Conservation (phyloP, 2,797 vertebrate species). For the Streptopelia turtur region DNA sequence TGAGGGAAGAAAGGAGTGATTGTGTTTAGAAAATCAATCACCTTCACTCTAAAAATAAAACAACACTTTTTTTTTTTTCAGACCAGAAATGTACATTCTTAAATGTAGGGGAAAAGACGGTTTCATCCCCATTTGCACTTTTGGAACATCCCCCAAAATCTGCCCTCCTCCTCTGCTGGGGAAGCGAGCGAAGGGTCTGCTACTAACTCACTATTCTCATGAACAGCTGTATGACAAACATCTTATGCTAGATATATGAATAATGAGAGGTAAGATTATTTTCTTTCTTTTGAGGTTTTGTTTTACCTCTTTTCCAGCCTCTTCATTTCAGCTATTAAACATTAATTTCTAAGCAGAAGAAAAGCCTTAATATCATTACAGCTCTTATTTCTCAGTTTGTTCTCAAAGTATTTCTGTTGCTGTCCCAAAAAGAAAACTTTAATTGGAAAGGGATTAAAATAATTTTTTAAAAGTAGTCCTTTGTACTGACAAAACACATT, state of each 20-base stretch:
- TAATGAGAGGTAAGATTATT: neutral
- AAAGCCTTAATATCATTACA: neutral
- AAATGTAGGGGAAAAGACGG: neutral
- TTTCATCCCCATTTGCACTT: neutral
- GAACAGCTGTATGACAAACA: neutral
- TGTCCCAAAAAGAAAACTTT: neutral
- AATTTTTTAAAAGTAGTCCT: neutral
- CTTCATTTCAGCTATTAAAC: neutral
- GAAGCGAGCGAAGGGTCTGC: neutral
- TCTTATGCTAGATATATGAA: neutral
- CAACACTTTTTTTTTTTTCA: neutral
- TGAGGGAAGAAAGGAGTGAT: neutral
- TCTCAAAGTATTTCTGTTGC: neutral
- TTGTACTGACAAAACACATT: neutral
- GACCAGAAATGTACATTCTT: neutral
- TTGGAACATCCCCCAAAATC: neutral
- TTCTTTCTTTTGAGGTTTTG: constrained; percentile 14
- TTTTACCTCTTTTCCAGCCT: neutral
- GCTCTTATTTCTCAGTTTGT: constrained; percentile 16
- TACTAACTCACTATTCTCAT: neutral
- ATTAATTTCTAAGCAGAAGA: neutral
- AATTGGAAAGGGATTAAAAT: constrained; percentile 24
- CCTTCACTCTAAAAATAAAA: neutral
- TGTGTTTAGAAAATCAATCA: neutral
- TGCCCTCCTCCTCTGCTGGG: neutral